Evolutionary conservation across 2,113 vertebrate genomes (phyloP), one percentile per base, ranked within the genome.

Genomic region (Pongo abelii): DNA sequence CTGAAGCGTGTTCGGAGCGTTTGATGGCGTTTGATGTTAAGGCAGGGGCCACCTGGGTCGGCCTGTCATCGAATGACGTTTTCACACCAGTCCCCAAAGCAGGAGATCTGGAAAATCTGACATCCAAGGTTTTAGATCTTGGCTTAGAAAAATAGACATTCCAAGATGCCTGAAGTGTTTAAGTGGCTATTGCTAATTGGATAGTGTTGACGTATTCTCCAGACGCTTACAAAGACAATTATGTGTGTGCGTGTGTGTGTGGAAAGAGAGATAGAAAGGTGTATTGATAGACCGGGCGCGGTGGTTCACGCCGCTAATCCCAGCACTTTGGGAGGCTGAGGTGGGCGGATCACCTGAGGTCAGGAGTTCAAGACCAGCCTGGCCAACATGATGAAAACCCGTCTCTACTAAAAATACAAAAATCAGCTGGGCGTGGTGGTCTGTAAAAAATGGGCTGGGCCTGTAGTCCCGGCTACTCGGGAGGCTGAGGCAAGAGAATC

Each of bases 11-110:
- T 38, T 43, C n/a, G 0, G 72, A 22, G 25, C 7, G 84, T 55
- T 55, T 55, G 52, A 55, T 69, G 23, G 25, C 6, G 84, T 55
- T 55, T 55, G 18, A 55, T 55, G 52, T 55, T 55, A 20, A 55
- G 52, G 18, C 18, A 18, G 22, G 0, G 52, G 50, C 87, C 96
- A 97, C 95, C 77, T 89, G 52, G 91, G 97, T 95, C 87, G 69
- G 92, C 90, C 88, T 3, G 32, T 48, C 2, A 20, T 88, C 8
- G 1, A 17, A 7, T 3, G 7, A 50, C 30, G 0, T 59, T 93
- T 23, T 30, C 23, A 84, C 52, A 74, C 52, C 50, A 18, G 12
- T 27, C 69, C 48, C 16, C 94, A 79, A 59, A 55, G 18, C 52
- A 77, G 55, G 35, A 93, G 67, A 17, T 30, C 81, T 7, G 11